phyloP scores from a whole-genome alignment of 2,888 invertebrate species.

The Drosophila pseudotakahashii region DNA sequence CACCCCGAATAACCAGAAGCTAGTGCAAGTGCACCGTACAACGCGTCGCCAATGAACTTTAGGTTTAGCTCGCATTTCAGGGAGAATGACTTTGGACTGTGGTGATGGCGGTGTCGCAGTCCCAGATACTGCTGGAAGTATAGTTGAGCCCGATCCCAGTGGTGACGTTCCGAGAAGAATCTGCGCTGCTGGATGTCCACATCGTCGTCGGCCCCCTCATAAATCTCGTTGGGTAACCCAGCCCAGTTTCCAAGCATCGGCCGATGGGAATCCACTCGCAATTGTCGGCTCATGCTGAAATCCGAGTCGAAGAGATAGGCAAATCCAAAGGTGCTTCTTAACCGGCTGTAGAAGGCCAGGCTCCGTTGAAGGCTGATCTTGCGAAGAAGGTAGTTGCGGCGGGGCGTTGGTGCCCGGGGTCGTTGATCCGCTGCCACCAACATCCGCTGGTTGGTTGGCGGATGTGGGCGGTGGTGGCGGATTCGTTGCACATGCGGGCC shows the following conservation, averaged over 20 bases:
- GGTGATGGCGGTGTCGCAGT: not conserved
- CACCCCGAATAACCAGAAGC: not conserved
- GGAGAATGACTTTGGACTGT: not conserved
- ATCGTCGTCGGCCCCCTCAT: not conserved
- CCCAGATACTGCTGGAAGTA: slow-evolving; percentile 31
- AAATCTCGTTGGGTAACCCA: not conserved
- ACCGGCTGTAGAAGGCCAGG: slow-evolving; percentile 20
- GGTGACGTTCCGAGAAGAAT: slow-evolving; percentile 2
- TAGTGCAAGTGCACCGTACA: slow-evolving; percentile 16
- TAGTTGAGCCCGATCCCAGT: slow-evolving; percentile 21
- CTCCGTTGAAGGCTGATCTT: slow-evolving; percentile 19
- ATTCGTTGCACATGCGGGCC: slow-evolving; percentile 10
- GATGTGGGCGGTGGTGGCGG: not conserved
- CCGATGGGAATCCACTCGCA: not conserved
- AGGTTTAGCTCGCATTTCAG: slow-evolving; percentile 6
- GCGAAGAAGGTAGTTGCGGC: slow-evolving; percentile 1
- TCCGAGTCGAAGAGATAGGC: slow-evolving; percentile 4
- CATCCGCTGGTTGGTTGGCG: not conserved
- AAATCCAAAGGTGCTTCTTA: slow-evolving; percentile 16
- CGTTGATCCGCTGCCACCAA: slow-evolving; percentile 2
- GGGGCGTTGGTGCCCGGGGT: not conserved
- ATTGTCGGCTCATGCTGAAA: not conserved
- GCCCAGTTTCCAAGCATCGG: slow-evolving; percentile 12
- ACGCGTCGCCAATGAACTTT: not conserved
- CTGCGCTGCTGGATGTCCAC: not conserved